Base-by-base conservation (phyloP, 30 jellyfish, hydroid and myxozoan genomes). In the Nemopilema nomurai region DNA sequence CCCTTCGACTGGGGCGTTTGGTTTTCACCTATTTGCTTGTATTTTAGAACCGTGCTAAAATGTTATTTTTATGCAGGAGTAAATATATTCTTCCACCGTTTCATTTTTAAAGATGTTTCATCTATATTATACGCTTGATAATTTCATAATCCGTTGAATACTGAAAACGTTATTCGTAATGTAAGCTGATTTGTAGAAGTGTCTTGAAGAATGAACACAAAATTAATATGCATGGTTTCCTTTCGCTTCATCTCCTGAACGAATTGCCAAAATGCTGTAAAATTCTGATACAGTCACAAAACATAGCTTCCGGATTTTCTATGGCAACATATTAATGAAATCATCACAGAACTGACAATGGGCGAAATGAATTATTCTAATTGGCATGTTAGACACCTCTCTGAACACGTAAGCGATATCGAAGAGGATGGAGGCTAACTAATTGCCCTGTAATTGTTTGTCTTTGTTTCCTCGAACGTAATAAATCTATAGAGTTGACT, bases 391-490 rank as follows among this genome's bases (percentile, higher is more conserved):
- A 6, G 69, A 23, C 83, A 41, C 83, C 13, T 73, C 51, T 1
- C 83, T 73, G 13, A 41, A 73, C 83, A 73, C 83, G 27, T 73
- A 30, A 33, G 57, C 57, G 57, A 41, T 41, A 41, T 41, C 49
- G 69, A 16, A 41, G 50, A 51, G 49, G 22, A 33, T 33, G 69
- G 23, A 9, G 51, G 70, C 8, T 73, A 73, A 22, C 33, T 29
- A 73, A 73, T 73, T 73, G 49, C 22, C 28, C 18, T 20, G 32
- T 33, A 73, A 73, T 73, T 73, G 69, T 32, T 26, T 73, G 26
- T 16, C 69, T 31, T 73, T 73, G 83, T 77, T 77, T 62, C 28
- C 29, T 41, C 13, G 64, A 28, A 53, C 18, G 87, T 27, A 77
- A 77, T 27, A 77, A 77, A 25, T 57, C 51, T 77, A 26, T 41